Conservation (phyloP, 2,113 vertebrate genomes). For the Oryzias curvinotus region DNA sequence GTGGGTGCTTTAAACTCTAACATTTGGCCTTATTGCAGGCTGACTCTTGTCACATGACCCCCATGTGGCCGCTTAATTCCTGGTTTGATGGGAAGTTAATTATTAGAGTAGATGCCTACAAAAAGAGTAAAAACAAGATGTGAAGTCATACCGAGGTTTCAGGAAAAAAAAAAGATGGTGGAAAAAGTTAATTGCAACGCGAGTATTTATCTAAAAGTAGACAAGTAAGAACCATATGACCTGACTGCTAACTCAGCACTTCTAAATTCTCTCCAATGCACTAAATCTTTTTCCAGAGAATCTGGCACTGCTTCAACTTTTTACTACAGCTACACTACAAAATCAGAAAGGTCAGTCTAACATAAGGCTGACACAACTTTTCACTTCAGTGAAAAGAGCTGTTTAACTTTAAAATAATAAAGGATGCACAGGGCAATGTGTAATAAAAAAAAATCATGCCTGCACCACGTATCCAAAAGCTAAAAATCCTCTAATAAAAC, state of each 20-base stretch:
- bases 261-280: slow-evolving; percentile 15
- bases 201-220: slow-evolving; percentile 31
- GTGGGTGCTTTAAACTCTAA: slow-evolving; percentile 1
- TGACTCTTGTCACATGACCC: slow-evolving; percentile 55
- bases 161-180: too few relatives aligned
- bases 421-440: too few relatives aligned
- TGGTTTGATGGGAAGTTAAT: slow-evolving; percentile 11
- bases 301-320: slow-evolving; percentile 2
- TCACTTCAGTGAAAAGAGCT: too few relatives aligned
- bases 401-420: too few relatives aligned
- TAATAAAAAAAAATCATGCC: too few relatives aligned
- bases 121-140: slow-evolving; percentile 1
- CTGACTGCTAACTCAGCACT: slow-evolving; percentile 67
- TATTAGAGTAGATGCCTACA: not conserved
- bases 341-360: too few relatives aligned
- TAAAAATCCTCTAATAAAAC: too few relatives aligned
- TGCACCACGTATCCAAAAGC: too few relatives aligned
- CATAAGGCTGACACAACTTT: too few relatives aligned
- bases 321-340: not conserved
- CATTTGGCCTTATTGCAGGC: not conserved
- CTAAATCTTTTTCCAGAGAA: slow-evolving; percentile 26
- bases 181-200: not conserved
- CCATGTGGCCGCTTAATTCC: slow-evolving; percentile 36
- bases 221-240: slow-evolving; percentile 52
- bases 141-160: not conserved